These are phyloP conservation scores for Temnopleurus reevesii DNA, from an alignment of 53 echinoderm and acorn worm species.

Conservation along the genomic window DNA sequence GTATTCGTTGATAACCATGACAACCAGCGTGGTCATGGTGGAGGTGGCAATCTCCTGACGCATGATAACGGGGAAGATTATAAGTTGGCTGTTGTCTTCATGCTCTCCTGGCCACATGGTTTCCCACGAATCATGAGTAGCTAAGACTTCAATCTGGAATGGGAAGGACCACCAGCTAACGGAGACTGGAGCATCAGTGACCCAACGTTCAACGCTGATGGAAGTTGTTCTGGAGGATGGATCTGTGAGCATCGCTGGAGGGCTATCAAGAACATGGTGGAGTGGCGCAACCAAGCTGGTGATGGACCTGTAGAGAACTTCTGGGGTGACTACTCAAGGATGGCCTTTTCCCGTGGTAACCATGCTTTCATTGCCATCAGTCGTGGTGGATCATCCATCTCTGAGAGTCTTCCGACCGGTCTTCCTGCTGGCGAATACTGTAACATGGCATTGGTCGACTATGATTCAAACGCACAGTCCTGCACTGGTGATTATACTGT, in stretches of 20 bases:
- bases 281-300: constrained; percentile 68
- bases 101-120: constrained; percentile 92
- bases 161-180: constrained; percentile 39
- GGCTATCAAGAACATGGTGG: constrained; percentile 68
- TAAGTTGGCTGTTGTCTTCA: constrained; percentile 82
- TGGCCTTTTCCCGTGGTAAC: constrained; percentile 75
- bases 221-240: constrained; percentile 64
- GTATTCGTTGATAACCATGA: constrained; percentile 98
- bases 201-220: constrained; percentile 34
- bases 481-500: constrained; percentile 68
- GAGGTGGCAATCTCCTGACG: constrained; percentile 70
- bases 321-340: constrained; percentile 76
- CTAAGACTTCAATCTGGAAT: constrained; percentile 56
- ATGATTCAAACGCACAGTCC: constrained; percentile 4
- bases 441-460: constrained; percentile 69
- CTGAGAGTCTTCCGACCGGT: constrained; percentile 32
- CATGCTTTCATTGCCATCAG: constrained; percentile 79
- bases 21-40: constrained; percentile 92
- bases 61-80: constrained; percentile 63
- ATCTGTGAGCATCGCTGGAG: constrained; percentile 89
- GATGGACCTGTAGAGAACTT: constrained; percentile 63
- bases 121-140: constrained; percentile 91
- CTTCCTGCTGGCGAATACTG: constrained; percentile 68
- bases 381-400: constrained; percentile 47
- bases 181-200: neutral